Base-by-base conservation (phyloP, 2,113 vertebrate species). In the Gracilinanus agilis region DNA sequence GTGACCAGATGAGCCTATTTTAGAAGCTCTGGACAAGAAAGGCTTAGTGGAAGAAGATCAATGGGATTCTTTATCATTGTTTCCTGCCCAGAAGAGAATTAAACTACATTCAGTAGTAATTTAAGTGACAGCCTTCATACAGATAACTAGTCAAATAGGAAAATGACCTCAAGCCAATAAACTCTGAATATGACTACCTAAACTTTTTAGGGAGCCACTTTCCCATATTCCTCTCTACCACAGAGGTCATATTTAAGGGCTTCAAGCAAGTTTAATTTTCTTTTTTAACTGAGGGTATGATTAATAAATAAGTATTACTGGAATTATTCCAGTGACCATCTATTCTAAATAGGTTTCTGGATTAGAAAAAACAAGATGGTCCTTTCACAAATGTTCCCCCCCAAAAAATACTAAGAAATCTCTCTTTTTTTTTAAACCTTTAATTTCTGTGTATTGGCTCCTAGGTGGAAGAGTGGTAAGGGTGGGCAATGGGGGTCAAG, bases 1-100 rank as follows among this genome's bases (percentile, higher is more conserved):
- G 88, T 40, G 94, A 98, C 2, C 97, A 0, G 75, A 0, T 2
- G 3, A 92, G n/a, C 92, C 96, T 24, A 95, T 5, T 44, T 11
- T 95, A 23, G 97, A 98, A 7, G 44, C 27, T 11, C 1, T 98
- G 97, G 19, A 90, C 89, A 93, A 1, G 25, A 92, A 97, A 0
- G 67, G 34, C 0, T 95, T 88, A 0, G 9, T 24, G 0, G 95
- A 94, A 94, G 5, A 49, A 49, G 96, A 98, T 0, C 9, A 90
- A 11, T 96, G 75, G 0, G 97, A 97, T 55, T 96, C 94, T 0
- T 44, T 97, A 21, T 97, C 96, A 0, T 98, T 0, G 0, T 97
- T 3, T 29, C 34, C 0, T 16, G 11, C 0, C 58, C 3, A 88
- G 97, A 96, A 56, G 92, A 61, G 54, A 94, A 93, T 13, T 21